phyloP scores from a whole-genome alignment of 2,797 vertebrate species.

The Rhinatrema bivittatum region DNA sequence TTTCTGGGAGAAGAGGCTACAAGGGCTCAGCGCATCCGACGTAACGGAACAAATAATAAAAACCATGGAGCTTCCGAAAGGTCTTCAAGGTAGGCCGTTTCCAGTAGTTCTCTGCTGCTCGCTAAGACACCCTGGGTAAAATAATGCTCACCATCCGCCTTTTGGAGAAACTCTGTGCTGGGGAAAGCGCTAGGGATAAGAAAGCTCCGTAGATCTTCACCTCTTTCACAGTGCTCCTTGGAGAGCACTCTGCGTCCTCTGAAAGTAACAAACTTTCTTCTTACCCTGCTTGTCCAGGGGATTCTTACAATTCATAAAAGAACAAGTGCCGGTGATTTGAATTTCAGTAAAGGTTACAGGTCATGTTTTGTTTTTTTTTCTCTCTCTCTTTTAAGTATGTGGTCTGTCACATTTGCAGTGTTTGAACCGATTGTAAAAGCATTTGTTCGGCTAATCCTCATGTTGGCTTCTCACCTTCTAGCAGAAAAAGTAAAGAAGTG shows the following conservation, averaged over 20 bases:
- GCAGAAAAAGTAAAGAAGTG: not conserved
- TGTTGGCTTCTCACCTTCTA: not conserved
- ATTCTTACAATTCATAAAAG: too few species aligned
- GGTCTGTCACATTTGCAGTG: not conserved
- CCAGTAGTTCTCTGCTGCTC: not conserved
- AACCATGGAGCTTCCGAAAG: slow-evolving; percentile 83
- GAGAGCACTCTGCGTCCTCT: too few species aligned
- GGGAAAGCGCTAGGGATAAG: too few species aligned
- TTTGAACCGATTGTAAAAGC: not conserved
- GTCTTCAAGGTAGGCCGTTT: slow-evolving; percentile 72
- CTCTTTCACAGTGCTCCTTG: too few species aligned
- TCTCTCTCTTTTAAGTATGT: not conserved
- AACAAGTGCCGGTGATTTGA: not conserved
- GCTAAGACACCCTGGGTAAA: too few species aligned
- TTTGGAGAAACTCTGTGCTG: too few species aligned
- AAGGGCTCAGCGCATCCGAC: slow-evolving; percentile 81
- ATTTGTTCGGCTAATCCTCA: not conserved
- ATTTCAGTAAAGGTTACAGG: not conserved
- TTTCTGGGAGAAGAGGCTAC: slow-evolving; percentile 90
- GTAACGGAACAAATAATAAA: slow-evolving; percentile 79
- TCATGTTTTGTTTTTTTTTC: too few species aligned
- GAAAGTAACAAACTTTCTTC: too few species aligned
- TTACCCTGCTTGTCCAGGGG: too few species aligned
- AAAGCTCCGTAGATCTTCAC: too few species aligned
- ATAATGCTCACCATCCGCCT: not conserved